Conservation (phyloP, 2,888 invertebrate species). For the Hirudinaria manillensis region DNA sequence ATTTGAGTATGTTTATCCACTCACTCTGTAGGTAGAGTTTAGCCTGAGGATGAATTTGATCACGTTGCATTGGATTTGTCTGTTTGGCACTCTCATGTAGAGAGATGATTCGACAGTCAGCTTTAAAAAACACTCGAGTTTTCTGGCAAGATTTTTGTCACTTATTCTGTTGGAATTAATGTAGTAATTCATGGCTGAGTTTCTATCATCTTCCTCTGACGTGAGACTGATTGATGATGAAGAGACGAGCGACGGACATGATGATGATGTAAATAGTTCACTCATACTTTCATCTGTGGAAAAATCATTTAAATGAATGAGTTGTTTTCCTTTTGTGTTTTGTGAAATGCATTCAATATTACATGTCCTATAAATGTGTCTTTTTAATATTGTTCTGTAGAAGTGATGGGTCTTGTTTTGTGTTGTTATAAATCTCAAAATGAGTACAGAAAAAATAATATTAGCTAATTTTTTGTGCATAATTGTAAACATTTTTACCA, state of each 20-base stretch:
- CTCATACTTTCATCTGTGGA: background rate
- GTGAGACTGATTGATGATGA: background rate
- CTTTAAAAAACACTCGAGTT: background rate
- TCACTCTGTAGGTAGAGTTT: no score
- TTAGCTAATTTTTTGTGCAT: no score
- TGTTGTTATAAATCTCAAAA: no score
- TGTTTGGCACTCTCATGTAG: background rate
- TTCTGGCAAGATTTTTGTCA: background rate
- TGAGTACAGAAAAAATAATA: no score
- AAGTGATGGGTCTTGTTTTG: no score
- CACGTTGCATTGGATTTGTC: background rate
- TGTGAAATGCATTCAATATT: no score
- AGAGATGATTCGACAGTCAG: background rate
- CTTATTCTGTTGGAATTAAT: background rate
- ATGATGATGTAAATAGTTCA: background rate
- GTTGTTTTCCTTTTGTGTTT: no score
- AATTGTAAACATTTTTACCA: no score
- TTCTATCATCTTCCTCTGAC: background rate
- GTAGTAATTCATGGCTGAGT: background rate
- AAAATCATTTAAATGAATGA: no score
- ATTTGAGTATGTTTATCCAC: no score
- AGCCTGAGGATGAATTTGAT: conserved; percentile 6
- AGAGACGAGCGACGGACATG: background rate
- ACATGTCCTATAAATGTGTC: no score
- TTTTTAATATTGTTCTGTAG: no score